Base-by-base conservation (phyloP, 2,888 invertebrate genomes). In the Drosophila diplacantha region DNA sequence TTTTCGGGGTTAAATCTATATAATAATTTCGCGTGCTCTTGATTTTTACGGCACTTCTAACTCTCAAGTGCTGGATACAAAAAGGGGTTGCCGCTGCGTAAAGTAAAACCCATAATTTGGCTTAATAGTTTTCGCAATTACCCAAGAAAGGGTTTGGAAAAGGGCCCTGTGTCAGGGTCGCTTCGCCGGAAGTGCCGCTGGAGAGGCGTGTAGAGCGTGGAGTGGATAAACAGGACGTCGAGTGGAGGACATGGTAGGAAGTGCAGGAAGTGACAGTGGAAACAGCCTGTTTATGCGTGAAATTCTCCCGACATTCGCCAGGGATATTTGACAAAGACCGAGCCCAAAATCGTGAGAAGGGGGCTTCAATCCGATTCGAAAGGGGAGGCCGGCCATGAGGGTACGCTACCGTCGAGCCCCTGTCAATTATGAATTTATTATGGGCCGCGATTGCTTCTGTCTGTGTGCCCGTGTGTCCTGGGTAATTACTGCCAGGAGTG, bases 41-140 rank as follows among this genome's bases (percentile, higher is more conserved):
- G 82, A 80, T 83, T 80, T 80, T 80, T 71, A 83, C 80, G 84
- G 66, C 62, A 81, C 80, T 80, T 71, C 70, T 76, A 82, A 68
- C 59, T 69, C 73, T 81, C 71, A 73, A 80, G 80, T 81, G 79
- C 63, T 12, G 38, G 18, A 14, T 41, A n/a, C 37, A 14, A 46
- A 44, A 65, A 38, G 46, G 51, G 60, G 65, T 74, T 75, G 74
- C 75, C 75, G 41, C 44, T 31, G 18, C 44, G 82, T 81, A 82
- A 80, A 82, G 82, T 83, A 84, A 85, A 85, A 85, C 85, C 86
- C 86, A 85, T 85, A 85, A 85, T 85, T 85, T 85, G 84, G 72
- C 76, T 85, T 85, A 84, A 85, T 85, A 85, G 83, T 84, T 85
- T 81, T 75, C 73, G 82, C 81, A 83, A 83, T 84, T 81, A 81